Base-by-base conservation (phyloP, 1,140 invertebrate species). In the Antheraea mylitta region DNA sequence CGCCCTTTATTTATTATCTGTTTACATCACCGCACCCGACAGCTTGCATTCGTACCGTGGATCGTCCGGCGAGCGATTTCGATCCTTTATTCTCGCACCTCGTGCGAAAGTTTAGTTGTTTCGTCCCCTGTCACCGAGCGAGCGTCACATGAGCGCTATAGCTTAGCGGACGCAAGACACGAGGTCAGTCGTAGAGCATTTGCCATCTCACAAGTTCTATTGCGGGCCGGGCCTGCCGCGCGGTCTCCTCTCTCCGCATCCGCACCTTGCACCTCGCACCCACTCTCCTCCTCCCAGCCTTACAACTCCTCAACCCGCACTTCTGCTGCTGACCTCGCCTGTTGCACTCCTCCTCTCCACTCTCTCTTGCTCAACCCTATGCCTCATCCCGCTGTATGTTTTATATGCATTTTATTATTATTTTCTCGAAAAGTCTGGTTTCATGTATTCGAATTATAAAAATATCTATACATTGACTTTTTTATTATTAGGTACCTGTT, bases 141-240 rank as follows among this genome's bases (percentile, higher is more conserved):
- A 75, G 79, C 83, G 84, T 82, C 80, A 58, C 77, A 75, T 72
- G 68, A 72, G 74, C 80, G 79, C 77, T 72, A 69, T 65, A 77
- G 80, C 83, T 81, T 72, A 69, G 71, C 74, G 84, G 81, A 83
- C 83, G 79, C 87, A 70, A 79, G 77, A 78, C 79, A 81, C 83
- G 85, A 89, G 87, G 84, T 89, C 85, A 89, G 86, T 89, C 86
- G 86, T 87, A 87, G 85, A 87, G 81, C 87, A 91, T 83, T 83
- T 77, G 89, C 89, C 89, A 91, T 91, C 87, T 91, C 89, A 90
- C 86, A 89, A 91, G 89, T 90, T 89, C 88, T 83, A 84, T 79
- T 80, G 82, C 81, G 78, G 81, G 75, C 78, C 77, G 74, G 73
- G 70, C 77, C 77, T 64, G 71, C 74, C 75, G 78, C 77, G 64